These are phyloP conservation scores for Mellilla xanthometata DNA, from an alignment of 2,888 invertebrate species.

Conservation along the genomic window DNA sequence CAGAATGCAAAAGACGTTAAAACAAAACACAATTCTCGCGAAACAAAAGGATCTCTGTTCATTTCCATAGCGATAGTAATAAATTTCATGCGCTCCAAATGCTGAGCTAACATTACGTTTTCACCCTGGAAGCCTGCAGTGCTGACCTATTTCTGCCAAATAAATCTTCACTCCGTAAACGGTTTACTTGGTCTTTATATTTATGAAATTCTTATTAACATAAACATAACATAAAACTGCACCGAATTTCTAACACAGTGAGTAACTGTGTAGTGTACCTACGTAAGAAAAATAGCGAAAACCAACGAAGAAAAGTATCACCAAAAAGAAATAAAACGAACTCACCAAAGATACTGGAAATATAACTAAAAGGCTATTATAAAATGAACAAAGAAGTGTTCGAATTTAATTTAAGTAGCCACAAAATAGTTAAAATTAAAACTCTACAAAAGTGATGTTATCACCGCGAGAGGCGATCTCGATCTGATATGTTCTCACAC, in stretches of 20 bases:
- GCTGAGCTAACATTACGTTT: constrained; percentile 44
- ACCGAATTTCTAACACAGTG: too few relatives aligned
- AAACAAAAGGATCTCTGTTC: constrained; percentile 40
- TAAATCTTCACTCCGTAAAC: constrained; percentile 51
- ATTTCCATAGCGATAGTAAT: constrained; percentile 50
- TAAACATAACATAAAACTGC: too few relatives aligned
- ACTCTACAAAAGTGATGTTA: constrained; percentile 48
- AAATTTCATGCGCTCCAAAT: constrained; percentile 56
- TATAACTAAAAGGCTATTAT: too few relatives aligned
- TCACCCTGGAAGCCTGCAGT: constrained; percentile 53
- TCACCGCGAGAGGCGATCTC: constrained; percentile 62
- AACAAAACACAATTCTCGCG: constrained; percentile 27
- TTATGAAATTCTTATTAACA: too few relatives aligned
- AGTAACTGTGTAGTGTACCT: too few relatives aligned
- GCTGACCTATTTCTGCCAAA: constrained; percentile 54
- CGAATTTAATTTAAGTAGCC: too few relatives aligned
- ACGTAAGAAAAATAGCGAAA: too few relatives aligned
- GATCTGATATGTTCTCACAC: constrained; percentile 63
- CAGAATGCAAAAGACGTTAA: not conserved
- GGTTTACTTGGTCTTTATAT: constrained; percentile 41
- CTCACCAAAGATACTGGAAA: too few relatives aligned
- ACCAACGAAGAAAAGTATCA: too few relatives aligned
- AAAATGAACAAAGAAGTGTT: too few relatives aligned
- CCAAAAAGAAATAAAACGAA: too few relatives aligned
- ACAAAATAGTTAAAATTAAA: too few relatives aligned